Conservation (phyloP, 2,113 vertebrate genomes). For the Python bivittatus region DNA sequence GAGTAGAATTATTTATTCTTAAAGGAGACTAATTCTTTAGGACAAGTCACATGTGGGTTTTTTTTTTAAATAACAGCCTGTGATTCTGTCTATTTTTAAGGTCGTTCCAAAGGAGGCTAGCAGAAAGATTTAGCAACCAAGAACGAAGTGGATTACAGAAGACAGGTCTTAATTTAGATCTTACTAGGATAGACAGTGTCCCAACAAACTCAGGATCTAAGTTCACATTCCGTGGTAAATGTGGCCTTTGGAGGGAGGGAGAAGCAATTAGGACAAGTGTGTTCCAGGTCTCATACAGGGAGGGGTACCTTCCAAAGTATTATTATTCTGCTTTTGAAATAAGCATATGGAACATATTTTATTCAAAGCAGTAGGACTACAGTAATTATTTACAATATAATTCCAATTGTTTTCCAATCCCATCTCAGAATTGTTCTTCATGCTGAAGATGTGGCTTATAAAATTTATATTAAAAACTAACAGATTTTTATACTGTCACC, state of each 20-base stretch:
- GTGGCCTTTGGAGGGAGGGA: too few relatives aligned
- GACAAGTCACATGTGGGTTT: neutral
- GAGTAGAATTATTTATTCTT: conserved; percentile 6
- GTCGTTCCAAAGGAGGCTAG: neutral
- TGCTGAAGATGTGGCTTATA: neutral
- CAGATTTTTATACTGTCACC: neutral
- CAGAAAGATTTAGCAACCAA: neutral
- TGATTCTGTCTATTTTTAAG: neutral
- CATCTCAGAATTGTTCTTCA: neutral
- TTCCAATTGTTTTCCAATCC: neutral
- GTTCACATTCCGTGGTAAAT: neutral
- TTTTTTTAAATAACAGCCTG: neutral
- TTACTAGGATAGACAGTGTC: neutral
- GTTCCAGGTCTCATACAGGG: neutral
- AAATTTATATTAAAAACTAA: neutral
- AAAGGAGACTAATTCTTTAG: neutral
- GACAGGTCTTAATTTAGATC: neutral
- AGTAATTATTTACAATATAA: neutral
- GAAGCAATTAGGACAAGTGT: too few relatives aligned
- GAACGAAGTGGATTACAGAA: neutral
- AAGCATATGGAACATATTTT: neutral
- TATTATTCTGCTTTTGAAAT: neutral
- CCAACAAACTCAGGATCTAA: neutral
- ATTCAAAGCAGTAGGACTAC: neutral
- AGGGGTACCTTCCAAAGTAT: neutral